Base-by-base conservation (phyloP, 1,140 invertebrate genomes). In the Diprion similis region DNA sequence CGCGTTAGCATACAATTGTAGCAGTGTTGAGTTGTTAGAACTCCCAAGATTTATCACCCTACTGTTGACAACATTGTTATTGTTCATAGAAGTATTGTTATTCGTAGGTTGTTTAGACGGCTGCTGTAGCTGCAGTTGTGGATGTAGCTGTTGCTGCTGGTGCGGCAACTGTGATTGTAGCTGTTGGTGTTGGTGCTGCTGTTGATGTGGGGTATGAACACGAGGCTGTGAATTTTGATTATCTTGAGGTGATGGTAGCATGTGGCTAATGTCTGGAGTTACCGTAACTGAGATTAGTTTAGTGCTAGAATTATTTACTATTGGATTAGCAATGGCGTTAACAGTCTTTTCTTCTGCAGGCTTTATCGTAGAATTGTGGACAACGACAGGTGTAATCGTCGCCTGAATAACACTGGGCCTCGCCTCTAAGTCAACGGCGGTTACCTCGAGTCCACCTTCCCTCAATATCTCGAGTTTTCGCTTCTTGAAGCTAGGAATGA, bases 381-480 rank as follows among this genome's bases (percentile, higher is more conserved):
- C 10, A 86, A 87, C 81, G 83, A 8, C 83, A 79, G 77, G 82
- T 76, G 67, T 59, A 73, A 73, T 84, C 81, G 78, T 83, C 80
- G 73, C 68, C 85, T 67, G 84, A 67, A 83, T 86, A 8, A 85
- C 85, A 71, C 77, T 83, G 7, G 82, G 82, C 68, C 82, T 75
- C 7, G 78, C 73, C 69, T 86, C 85, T 74, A 65, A 82, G 46
- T 80, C 86, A 0, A 94, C 89, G 0, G 93, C 90, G 0, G 93
- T 94, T 0, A 94, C 93, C 79, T 94, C 93, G 8, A 94, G 85
- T 0, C 93, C 93, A 7, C 93, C 90, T 72, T 94, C 91, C 70
- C 93, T 91, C 19, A 94, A 85, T 37, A 94, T 93, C 71, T 94
- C 93, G 9, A 94, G 84, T 79, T 94, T 94, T 69, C 92, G 90